Conservation (phyloP, 2,113 vertebrate species). For the Struthio camelus region DNA sequence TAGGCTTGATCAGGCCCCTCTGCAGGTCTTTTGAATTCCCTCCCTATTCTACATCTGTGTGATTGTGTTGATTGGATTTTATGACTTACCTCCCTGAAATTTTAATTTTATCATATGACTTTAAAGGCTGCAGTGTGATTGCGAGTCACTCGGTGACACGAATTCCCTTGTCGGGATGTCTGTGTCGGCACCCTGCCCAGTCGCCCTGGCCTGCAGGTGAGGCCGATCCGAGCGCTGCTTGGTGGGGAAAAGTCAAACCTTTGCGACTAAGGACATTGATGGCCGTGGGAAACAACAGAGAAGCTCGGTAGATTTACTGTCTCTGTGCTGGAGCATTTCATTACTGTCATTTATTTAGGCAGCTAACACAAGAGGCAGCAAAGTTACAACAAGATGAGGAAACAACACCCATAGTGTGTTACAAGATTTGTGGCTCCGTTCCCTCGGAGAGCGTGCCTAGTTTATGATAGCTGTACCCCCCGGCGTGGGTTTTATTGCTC, state of each 20-base stretch:
- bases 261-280: not conserved
- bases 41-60: not conserved
- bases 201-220: not conserved
- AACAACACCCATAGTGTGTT: not conserved
- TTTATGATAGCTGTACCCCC: slow-evolving; percentile 3
- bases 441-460: not conserved
- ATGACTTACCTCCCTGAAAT: not conserved
- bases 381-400: not conserved
- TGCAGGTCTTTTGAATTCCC: not conserved
- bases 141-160: not conserved
- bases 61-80: not conserved
- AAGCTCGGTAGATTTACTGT: not conserved
- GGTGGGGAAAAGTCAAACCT: not conserved
- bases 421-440: not conserved
- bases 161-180: not conserved
- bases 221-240: not conserved
- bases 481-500: slow-evolving; percentile 32
- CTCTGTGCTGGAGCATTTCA: not conserved
- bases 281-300: not conserved
- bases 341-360: not conserved
- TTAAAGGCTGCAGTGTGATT: not conserved
- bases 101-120: not conserved
- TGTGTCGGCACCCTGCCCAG: not conserved
- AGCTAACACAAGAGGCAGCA: not conserved
- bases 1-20: not conserved